These are phyloP conservation scores for Apotomis betuletana DNA, from an alignment of 2,888 invertebrate species.

Conservation along the genomic window DNA sequence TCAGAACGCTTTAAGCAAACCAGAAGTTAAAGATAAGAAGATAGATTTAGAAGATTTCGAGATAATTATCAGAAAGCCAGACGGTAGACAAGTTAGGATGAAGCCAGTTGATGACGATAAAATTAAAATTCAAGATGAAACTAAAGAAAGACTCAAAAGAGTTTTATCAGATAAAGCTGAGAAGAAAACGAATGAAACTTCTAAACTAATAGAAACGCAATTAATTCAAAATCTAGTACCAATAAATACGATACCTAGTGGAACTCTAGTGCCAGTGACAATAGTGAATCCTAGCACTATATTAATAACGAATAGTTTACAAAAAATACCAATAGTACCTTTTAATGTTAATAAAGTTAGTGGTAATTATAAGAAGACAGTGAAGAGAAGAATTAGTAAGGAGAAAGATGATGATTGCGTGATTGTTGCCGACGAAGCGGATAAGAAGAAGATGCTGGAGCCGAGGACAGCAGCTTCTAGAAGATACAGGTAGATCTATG, in stretches of 20 bases:
- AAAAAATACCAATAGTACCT: conserved; percentile 63
- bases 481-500: conserved; percentile 57
- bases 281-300: conserved; percentile 51
- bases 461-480: conserved; percentile 69
- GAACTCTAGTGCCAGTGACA: conserved; percentile 67
- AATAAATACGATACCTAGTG: conserved; percentile 49
- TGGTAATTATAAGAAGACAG: conserved; percentile 48
- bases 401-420: conserved; percentile 43
- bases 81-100: conserved; percentile 69
- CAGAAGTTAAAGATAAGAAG: conserved; percentile 42
- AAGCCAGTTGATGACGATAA: conserved; percentile 62
- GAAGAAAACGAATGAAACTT: conserved; percentile 45
- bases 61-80: conserved; percentile 72
- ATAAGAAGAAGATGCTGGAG: conserved; percentile 47
- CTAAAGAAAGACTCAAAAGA: conserved; percentile 66
- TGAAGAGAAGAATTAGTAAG: conserved; percentile 53
- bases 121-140: conserved; percentile 50
- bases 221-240: conserved; percentile 53
- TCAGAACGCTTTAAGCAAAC: conserved; percentile 46
- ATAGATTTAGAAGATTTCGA: conserved; percentile 63
- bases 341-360: conserved; percentile 48
- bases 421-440: conserved; percentile 40
- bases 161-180: conserved; percentile 61
- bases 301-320: conserved; percentile 47
- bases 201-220: conserved; percentile 46